These are phyloP conservation scores for Cheilosia pagana DNA, from an alignment of 2,888 invertebrate species.

Conservation along the genomic window DNA sequence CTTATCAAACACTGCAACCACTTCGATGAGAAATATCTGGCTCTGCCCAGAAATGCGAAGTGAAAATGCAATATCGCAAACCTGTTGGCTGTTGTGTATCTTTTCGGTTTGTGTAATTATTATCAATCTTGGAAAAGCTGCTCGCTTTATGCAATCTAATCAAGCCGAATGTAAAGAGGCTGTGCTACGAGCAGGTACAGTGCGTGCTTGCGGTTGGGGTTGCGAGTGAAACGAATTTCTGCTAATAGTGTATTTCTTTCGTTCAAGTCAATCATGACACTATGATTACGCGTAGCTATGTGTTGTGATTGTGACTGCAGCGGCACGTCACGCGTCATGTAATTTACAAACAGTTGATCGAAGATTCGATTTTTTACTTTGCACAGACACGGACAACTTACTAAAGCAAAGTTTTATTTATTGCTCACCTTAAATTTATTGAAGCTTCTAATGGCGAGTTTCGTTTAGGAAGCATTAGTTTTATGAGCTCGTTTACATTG, in stretches of 20 bases:
- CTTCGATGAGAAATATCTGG: constrained; percentile 16
- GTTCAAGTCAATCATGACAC: constrained; percentile 45
- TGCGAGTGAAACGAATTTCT: constrained; percentile 47
- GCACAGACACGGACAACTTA: too few relatives aligned
- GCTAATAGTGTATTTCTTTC: constrained; percentile 33
- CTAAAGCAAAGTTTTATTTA: too few relatives aligned
- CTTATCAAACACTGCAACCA: constrained; percentile 41
- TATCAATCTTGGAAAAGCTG: constrained; percentile 46
- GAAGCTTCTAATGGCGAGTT: too few relatives aligned
- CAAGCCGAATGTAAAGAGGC: constrained; percentile 26
- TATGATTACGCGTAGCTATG: constrained; percentile 32
- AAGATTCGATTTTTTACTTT: too few relatives aligned
- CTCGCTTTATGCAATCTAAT: constrained; percentile 54
- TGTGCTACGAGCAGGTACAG: not conserved
- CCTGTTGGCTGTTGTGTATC: constrained; percentile 28
- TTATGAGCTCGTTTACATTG: too few relatives aligned
- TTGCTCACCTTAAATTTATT: too few relatives aligned
- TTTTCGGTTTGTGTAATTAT: constrained; percentile 29
- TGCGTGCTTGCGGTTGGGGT: constrained; percentile 39
- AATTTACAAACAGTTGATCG: not conserved
- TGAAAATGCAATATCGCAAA: constrained; percentile 50
- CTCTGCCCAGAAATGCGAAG: constrained; percentile 24
- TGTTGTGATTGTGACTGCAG: not conserved
- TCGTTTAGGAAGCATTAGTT: too few relatives aligned
- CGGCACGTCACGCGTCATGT: not conserved